These are phyloP conservation scores for Mantis religiosa DNA, from an alignment of 2,888 invertebrate genomes.

Conservation along the genomic window DNA sequence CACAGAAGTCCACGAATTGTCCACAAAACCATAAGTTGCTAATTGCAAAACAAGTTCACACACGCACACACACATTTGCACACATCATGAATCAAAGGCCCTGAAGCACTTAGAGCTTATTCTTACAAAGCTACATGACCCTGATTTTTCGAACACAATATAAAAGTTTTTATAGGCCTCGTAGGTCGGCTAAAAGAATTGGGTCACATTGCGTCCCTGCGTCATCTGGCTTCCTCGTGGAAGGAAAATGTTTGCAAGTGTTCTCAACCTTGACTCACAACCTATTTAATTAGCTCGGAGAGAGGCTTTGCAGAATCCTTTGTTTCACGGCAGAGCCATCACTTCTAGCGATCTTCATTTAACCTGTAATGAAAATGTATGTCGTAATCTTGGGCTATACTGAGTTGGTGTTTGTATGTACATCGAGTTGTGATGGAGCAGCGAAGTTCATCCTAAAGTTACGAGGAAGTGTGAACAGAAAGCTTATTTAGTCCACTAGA, in stretches of 20 bases:
- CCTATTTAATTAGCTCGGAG: not conserved
- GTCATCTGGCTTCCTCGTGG: not conserved
- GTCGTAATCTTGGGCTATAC: not conserved
- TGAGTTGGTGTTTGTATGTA: not conserved
- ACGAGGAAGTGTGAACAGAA: not conserved
- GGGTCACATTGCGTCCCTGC: not conserved
- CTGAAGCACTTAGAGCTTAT: not conserved
- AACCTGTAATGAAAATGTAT: not conserved
- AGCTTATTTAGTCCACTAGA: too few species aligned
- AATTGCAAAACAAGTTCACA: not conserved
- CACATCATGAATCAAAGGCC: not conserved
- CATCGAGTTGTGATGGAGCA: not conserved
- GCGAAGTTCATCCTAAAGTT: too few species aligned
- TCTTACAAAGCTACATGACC: not conserved
- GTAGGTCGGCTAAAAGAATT: not conserved
- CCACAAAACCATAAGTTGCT: not conserved
- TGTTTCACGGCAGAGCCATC: not conserved
- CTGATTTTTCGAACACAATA: not conserved
- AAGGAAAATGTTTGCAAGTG: not conserved
- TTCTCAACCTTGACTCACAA: not conserved
- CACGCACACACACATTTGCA: too few species aligned
- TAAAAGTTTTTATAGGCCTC: not conserved
- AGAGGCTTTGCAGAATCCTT: not conserved
- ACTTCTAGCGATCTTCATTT: not conserved
- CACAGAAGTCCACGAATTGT: not conserved